Evolutionary conservation across 2,113 vertebrate species (phyloP).

Genomic region (Paedocypris sp.): DNA sequence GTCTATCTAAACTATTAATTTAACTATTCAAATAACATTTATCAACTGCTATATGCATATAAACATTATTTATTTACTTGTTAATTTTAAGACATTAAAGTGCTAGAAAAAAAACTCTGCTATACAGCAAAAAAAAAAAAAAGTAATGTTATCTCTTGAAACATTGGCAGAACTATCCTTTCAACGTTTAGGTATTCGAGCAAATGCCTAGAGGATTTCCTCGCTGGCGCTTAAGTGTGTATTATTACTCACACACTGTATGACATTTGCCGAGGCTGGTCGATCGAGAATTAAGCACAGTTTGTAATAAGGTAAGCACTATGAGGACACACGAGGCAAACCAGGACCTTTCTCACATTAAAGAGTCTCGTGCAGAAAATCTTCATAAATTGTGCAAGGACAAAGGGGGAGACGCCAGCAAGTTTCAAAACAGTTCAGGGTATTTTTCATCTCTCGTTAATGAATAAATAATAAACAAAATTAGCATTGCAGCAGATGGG

Average conservation of each 20-base stretch:
- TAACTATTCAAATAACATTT: no score
- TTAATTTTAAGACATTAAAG: no score
- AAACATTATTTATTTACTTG: no score
- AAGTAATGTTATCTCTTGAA: no score
- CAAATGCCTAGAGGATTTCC: no score
- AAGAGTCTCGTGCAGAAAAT: not conserved
- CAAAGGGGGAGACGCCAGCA: not conserved
- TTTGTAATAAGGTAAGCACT: not conserved
- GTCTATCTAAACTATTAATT: no score
- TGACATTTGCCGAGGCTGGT: not conserved
- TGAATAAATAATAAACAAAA: constrained; percentile 33
- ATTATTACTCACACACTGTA: constrained; percentile 5
- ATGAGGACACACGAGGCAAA: not conserved
- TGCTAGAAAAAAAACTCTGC: no score
- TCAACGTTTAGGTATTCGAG: no score
- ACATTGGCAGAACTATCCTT: no score
- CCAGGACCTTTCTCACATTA: constrained; percentile 10
- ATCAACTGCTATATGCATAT: no score
- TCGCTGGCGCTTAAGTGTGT: not conserved
- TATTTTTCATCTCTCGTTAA: not conserved
- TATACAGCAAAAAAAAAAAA: no score
- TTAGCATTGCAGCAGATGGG: constrained; percentile 7
- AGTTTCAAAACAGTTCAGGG: not conserved
- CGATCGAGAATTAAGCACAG: not conserved
- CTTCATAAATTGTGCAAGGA: constrained; percentile 9